These are phyloP conservation scores for Thunnus albacares DNA, from an alignment of 2,797 vertebrate genomes.

Conservation along the genomic window DNA sequence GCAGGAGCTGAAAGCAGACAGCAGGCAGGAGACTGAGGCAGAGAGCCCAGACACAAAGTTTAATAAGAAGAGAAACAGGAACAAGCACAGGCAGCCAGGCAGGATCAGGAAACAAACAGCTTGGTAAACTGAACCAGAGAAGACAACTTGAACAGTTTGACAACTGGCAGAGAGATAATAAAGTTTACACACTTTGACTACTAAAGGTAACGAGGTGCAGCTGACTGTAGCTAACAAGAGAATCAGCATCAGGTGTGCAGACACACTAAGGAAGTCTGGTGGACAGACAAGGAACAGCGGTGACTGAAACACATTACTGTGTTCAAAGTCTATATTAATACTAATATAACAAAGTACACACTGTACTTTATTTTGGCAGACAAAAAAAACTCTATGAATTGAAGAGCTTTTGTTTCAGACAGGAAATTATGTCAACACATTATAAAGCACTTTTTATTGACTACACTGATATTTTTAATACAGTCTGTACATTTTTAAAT, in stretches of 20 bases:
- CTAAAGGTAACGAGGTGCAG: background rate
- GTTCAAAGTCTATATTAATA: background rate
- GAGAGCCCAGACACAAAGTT: background rate
- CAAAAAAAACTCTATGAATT: background rate
- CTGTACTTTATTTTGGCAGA: background rate
- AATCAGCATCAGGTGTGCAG: slow-evolving; percentile 1
- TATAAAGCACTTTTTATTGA: too few relatives aligned
- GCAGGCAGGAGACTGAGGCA: background rate
- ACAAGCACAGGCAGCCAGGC: slow-evolving; percentile 8
- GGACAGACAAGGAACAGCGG: slow-evolving; percentile 1
- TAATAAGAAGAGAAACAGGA: slow-evolving; percentile 9
- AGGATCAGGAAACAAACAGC: slow-evolving; percentile 5
- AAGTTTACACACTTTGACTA: background rate
- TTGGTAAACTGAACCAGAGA: slow-evolving; percentile 4
- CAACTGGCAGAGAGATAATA: background rate
- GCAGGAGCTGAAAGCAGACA: slow-evolving; percentile 2
- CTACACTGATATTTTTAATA: too few relatives aligned
- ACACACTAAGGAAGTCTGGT: slow-evolving; percentile 2
- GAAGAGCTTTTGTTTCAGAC: too few relatives aligned
- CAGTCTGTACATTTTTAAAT: too few relatives aligned
- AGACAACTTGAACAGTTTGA: background rate
- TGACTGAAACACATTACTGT: background rate
- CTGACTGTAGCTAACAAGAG: background rate
- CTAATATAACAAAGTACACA: background rate
- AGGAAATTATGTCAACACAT: too few relatives aligned